Evolutionary conservation across 2,888 invertebrate genomes (phyloP), one percentile per base, ranked within the genome.

Genomic region (Eumacrocentrus americanus): DNA sequence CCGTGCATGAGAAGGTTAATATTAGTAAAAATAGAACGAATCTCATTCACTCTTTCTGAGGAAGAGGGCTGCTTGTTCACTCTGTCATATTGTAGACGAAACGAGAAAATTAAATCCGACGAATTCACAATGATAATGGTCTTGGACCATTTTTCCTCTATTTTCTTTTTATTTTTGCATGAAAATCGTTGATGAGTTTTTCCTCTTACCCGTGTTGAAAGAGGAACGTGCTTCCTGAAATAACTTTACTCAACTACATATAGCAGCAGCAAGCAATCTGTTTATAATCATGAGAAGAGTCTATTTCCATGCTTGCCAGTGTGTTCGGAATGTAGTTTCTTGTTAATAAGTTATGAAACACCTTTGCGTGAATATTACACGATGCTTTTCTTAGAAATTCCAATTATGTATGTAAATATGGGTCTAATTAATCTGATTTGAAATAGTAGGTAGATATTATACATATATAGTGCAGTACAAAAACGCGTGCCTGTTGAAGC

Each of bases 101-200:
- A 58, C 57, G 51, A 64, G 62, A 64, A 64, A 61, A 68, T 66
- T 66, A 60, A 66, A 64, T 67, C 58, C 62, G 57, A 64, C 37
- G 48, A 61, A 60, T 66, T 69, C 65, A 69, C 67, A 67, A 70
- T 65, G 63, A 63, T 67, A 67, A 70, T 69, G 67, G 65, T 67
- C 58, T 55, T 56, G 60, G 50, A 40, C 52, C 35, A 38, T 48
- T 37, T 48, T 48, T 23, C 12, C 7, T 44, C 23, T 4, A 11
- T 42, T 42, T 11, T 18, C 20, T 40, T 40, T 14, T 6, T 1
- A 18, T 35, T 46, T 29, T 37, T 34, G 9, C 34, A 16, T 25
- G 20, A 34, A 55, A 34, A 55, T n/a, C 16, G 22, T 22, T 46
- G 46, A 46, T 42, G 40, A 53, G 29, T 53, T 42, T 42, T 25